Base-by-base conservation (phyloP, 2,113 vertebrate genomes). In the Oncorhynchus clarkii region DNA sequence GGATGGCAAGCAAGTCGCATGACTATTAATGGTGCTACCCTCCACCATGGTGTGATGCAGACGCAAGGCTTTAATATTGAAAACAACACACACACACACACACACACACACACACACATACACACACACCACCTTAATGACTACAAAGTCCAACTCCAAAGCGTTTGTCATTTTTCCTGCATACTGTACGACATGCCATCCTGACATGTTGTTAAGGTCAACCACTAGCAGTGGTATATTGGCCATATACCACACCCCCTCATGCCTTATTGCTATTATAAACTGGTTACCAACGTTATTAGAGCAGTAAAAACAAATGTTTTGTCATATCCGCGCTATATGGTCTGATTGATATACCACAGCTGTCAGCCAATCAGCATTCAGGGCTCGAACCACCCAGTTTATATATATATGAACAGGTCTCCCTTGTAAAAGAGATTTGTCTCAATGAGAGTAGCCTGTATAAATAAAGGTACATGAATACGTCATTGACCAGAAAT, bases 1-100 rank as follows among this genome's bases (percentile, higher is more conserved):
- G 82, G 84, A 89, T 86, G 86, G 84, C 77, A 87, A 84, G 83
- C 62, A 67, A 83, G 89, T 87, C 77, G 71, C 86, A 86, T 91
- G 85, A 87, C 85, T 83, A 88, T 90, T 90, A 86, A 90, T 86
- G 86, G 69, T 14, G 49, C 11, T 51, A 51, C 11, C 62, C 54
- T 71, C 34, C 57, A 48, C 66, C 73, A 85, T 80, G 84, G 14
- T 84, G 82, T 86, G 86, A 86, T 77, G 73, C 79, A 76, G 81
- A 76, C 39, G 78, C 80, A 83, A 88, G 75, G 79, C 80, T 78
- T 86, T 68, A 72, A 68, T 74, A 76, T 81, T 74, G 74, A 74
- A 76, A 69, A 67, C 29, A 49, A 49, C 48, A 49, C 48, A 13
- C 48, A 49, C 48, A 49, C 48, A 13, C 48, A 13, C 48, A 13